Conservation (phyloP, 1,140 invertebrate genomes). For the Drosophila novamexicana region DNA sequence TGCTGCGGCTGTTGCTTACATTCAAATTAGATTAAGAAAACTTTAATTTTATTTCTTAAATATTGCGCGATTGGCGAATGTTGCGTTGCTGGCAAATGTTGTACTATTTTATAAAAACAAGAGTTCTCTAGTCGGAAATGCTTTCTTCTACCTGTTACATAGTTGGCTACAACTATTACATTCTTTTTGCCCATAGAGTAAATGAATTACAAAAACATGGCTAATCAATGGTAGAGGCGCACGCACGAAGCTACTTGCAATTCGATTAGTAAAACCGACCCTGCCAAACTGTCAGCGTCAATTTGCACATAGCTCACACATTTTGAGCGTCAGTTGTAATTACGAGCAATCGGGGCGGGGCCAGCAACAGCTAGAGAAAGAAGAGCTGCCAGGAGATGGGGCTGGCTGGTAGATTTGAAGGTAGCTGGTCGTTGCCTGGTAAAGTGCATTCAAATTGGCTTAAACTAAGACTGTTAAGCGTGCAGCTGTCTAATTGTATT, state of each 20-base stretch:
- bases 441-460: constrained; percentile 83
- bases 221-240: constrained; percentile 56
- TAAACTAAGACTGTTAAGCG: constrained; percentile 82
- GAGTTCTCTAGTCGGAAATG: too few species aligned
- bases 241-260: constrained; percentile 59
- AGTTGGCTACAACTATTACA: too few species aligned
- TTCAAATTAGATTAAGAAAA: constrained; percentile 27
- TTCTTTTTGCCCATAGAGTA: background rate
- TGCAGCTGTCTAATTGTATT: constrained; percentile 83
- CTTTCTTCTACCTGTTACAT: too few species aligned
- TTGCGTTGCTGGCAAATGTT: background rate
- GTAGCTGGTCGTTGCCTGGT: constrained; percentile 2
- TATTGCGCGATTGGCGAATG: constrained; percentile 5
- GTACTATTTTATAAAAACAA: background rate
- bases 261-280: constrained; percentile 68
- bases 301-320: constrained; percentile 48
- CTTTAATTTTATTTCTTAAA: constrained; percentile 11
- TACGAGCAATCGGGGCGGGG: constrained; percentile 25
- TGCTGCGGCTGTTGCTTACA: constrained; percentile 9
- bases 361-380: too few species aligned
- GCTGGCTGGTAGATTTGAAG: background rate
- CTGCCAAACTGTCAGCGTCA: constrained; percentile 53
- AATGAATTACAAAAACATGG: constrained; percentile 39
- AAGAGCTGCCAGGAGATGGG: background rate
- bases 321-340: constrained; percentile 64